phyloP scores from a whole-genome alignment of 2,113 vertebrate genomes.

The Phyllostomus hastatus region DNA sequence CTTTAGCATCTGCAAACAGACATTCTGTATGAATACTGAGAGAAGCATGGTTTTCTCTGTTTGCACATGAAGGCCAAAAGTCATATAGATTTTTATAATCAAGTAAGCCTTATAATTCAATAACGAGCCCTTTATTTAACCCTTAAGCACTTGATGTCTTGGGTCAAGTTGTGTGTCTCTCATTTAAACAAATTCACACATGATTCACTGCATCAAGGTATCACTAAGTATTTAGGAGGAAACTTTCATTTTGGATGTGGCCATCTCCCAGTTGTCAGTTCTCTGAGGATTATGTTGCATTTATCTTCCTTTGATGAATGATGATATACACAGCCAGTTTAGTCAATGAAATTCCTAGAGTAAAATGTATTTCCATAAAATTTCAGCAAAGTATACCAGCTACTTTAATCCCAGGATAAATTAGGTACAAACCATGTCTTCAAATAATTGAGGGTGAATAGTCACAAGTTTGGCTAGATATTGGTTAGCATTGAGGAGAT shows the following conservation, averaged over 20 bases:
- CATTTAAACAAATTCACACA: not conserved
- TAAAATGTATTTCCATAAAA: not conserved
- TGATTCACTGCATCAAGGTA: not conserved
- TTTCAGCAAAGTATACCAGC: not conserved
- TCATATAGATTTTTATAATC: constrained; percentile 78
- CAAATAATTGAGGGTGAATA: not conserved
- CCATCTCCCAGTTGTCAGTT: not conserved
- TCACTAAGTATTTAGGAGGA: not conserved
- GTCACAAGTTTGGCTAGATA: not conserved
- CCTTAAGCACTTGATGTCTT: constrained; percentile 35
- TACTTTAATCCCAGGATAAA: not conserved
- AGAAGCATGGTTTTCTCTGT: constrained; percentile 67
- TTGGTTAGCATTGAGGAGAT: not conserved
- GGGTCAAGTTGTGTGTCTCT: not conserved
- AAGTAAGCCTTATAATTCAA: constrained; percentile 74
- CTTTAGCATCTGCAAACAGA: constrained; percentile 79
- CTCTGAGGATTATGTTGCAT: not conserved
- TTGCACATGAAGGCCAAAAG: constrained; percentile 70
- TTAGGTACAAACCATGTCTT: not conserved
- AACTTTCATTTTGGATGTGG: not conserved
- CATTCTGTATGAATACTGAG: constrained; percentile 67
- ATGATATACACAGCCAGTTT: not conserved
- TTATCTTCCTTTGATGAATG: not conserved
- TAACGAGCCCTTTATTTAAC: constrained; percentile 71
- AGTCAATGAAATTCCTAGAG: not conserved